Evolutionary conservation across 1,140 invertebrate genomes (phyloP), one percentile per base, ranked within the genome.

Genomic region (Papilio polytes): DNA sequence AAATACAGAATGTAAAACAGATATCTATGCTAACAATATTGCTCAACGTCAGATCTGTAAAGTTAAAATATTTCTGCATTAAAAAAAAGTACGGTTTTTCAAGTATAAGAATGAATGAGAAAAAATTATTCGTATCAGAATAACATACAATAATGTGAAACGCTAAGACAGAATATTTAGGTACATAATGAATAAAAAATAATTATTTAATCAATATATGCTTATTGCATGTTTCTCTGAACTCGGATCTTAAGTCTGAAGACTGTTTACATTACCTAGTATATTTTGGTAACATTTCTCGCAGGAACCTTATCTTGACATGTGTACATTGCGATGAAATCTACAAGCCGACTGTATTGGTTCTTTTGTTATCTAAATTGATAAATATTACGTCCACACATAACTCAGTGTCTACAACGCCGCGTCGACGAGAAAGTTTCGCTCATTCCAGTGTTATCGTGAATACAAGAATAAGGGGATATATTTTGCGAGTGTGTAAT

Each of bases 281-380:
- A 22, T n/a, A 20, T 48, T 76, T 80, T 53, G 59, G 59, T 81
- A 76, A 83, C 78, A 87, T 85, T 83, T 87, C 80, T 83, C 80
- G 80, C 51, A 77, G 81, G 70, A 74, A 83, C 82, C 79, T 90
- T 93, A 92, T 92, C 91, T 87, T 80, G 78, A 76, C 80, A 79
- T 92, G 87, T 92, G 87, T 91, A 88, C 88, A 90, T 82, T 88
- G 85, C 87, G 80, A 88, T 89, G 84, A 89, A 90, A 92, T 90
- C 84, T 90, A 88, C 85, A 89, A 89, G 85, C 83, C 84, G 81
- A 51, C 83, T 83, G 84, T 88, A 92, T 89, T 91, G 88, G 77
- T 78, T 78, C 77, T 78, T 90, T 85, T 82, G 86, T 94, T 94
- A 94, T 94, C 93, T 91, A 85, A 90, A 91, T 91, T 94, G 93